Evolutionary conservation across 1,140 invertebrate species (phyloP).

Genomic region (Trachymyrmex septentrionalis): DNA sequence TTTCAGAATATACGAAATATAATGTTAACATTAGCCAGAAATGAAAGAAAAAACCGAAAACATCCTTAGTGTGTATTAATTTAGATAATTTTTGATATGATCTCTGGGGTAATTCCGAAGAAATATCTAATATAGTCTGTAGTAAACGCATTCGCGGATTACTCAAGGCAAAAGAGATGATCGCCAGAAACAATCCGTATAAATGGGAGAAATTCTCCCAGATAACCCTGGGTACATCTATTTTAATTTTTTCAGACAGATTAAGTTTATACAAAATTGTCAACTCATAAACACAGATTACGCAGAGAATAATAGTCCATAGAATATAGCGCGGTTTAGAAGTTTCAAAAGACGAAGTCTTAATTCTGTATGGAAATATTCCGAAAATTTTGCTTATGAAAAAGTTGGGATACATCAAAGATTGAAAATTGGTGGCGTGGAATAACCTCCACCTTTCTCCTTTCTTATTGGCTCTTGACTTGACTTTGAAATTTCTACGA

Average conservation of each 20-base stretch:
- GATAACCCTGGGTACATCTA: background rate
- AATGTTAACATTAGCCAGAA: background rate
- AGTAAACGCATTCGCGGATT: background rate
- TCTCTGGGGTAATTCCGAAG: background rate
- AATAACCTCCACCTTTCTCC: background rate
- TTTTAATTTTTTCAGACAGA: background rate
- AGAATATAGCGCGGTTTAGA: background rate
- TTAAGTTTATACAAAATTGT: background rate
- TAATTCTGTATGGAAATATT: slow-evolving; percentile 1
- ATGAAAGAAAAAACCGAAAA: background rate
- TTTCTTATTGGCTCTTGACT: background rate
- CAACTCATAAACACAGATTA: background rate
- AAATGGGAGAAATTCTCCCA: background rate
- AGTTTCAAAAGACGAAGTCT: background rate
- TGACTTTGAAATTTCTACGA: background rate
- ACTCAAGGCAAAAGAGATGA: background rate
- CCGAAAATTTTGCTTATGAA: background rate
- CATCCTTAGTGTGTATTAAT: background rate
- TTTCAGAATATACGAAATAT: background rate
- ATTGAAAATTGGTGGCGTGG: background rate
- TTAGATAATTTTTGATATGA: background rate
- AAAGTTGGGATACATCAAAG: background rate
- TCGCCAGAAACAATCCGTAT: background rate
- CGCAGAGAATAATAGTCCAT: background rate
- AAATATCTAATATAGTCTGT: background rate